A percentile compares a stretch with the other conserved stretches of the same genome.
phyloP scores from a whole-genome alignment of 64 coral and sea anemone genomes.

The Pocillopora damicornis region DNA sequence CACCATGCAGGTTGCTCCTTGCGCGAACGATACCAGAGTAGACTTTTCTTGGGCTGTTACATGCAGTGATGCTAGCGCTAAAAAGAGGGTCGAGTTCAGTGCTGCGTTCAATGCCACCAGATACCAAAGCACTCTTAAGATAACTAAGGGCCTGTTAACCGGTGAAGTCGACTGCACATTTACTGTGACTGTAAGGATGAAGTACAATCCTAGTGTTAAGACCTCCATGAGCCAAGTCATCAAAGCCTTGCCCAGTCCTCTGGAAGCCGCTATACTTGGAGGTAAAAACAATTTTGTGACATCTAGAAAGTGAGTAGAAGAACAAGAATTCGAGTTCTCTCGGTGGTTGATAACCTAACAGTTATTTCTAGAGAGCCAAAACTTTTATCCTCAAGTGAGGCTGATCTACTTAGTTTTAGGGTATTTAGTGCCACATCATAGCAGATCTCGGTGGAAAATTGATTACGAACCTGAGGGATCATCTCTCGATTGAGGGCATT shows the following conservation, averaged over 20 bases:
- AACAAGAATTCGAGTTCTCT: no score
- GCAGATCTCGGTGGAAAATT: no score
- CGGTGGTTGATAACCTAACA: no score
- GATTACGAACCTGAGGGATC: no score
- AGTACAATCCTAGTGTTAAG: conserved; percentile 34
- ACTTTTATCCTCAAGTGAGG: no score
- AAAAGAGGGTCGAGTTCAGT: conserved; percentile 29
- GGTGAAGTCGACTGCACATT: conserved; percentile 33
- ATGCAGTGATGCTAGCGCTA: conserved; percentile 38
- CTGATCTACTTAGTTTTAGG: no score
- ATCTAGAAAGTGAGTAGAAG: no score
- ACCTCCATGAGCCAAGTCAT: conserved; percentile 10
- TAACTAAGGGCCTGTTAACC: conserved; percentile 34
- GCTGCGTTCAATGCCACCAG: conserved; percentile 4
- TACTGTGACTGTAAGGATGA: conserved; percentile 61
- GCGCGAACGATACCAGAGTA: conserved; percentile 39
- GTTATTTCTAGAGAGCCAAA: no score
- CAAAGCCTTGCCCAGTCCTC: conserved; percentile 44
- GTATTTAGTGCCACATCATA: no score
- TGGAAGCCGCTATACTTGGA: conserved; percentile 39
- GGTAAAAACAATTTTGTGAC: conserved; percentile 32
- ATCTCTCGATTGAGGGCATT: no score
- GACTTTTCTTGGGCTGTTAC: conserved; percentile 44
- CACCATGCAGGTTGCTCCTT: conserved; percentile 45
- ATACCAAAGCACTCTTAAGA: conserved; percentile 14